Evolutionary conservation across 2,888 invertebrate species (phyloP), one percentile per base, ranked within the genome.

Genomic region (Himalopsyche japonica): DNA sequence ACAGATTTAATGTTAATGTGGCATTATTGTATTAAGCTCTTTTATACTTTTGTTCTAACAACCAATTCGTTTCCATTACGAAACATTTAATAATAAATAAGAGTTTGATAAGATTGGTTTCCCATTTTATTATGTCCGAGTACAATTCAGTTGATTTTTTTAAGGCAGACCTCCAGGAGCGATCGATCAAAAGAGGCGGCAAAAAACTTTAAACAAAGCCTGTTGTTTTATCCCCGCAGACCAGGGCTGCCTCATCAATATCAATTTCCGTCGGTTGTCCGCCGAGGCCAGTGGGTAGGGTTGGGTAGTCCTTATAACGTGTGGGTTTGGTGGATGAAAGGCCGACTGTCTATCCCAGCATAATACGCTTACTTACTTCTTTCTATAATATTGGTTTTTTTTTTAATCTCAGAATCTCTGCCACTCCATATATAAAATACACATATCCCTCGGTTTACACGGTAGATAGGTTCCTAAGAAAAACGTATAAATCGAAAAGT

Each of bases 181-280:
- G 82, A 82, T 82, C 82, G 76, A 82, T 82, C 82, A 82, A 82
- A 77, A 43, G 48, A 70, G 70, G 70, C 70, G 47, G 48, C 78
- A 30, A 49, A 82, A 82, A 82, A 82, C 77, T 77, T 76, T 78
- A 77, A 57, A 76, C 82, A 82, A 48, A 49, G 77, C 70, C 24
- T 70, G 70, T 70, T 70, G 70, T 70, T 78, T 80, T 80, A 78
- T 49, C 77, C 81, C 82, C 82, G 76, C 79, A 80, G 80, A 81
- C 37, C 82, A 79, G 83, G 77, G 49, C 80, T 57, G 82, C 76
- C 84, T 82, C 86, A 86, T 86, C 86, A 86, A 84, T 86, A 84
- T 86, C 86, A 86, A 86, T 86, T 84, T 84, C 81, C 76, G 49
- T n/a, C 49, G 82, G 77, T 82, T 79, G 78, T 79, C 47, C 79